Evolutionary conservation across 2,888 invertebrate genomes (phyloP).

Genomic region (Noctuana brunneofusca): DNA sequence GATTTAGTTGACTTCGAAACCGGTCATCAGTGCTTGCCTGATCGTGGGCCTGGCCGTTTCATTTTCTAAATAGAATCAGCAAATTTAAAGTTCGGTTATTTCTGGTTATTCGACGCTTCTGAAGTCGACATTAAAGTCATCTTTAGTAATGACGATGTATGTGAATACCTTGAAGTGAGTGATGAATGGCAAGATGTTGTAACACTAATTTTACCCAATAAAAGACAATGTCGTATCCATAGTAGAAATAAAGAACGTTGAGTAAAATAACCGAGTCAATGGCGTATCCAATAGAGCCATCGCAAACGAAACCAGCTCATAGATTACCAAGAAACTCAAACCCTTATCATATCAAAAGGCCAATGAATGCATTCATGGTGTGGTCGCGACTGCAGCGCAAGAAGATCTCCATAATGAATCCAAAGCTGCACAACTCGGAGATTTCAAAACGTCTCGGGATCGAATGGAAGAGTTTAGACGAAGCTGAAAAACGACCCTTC

Average conservation of each 20-base stretch:
- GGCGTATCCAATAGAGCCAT: slow-evolving; percentile 63
- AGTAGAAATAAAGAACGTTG: neutral
- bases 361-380: slow-evolving; percentile 99
- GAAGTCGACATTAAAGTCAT: neutral
- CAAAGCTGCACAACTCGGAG: slow-evolving; percentile 89
- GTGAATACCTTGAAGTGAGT: slow-evolving; percentile 7
- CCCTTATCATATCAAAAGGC: slow-evolving; percentile 92
- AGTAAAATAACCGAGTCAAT: slow-evolving; percentile 43
- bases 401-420: slow-evolving; percentile 92
- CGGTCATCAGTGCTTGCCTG: slow-evolving; percentile 67
- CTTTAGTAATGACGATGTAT: neutral
- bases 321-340: slow-evolving; percentile 81
- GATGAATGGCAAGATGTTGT: neutral
- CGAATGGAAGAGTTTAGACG: slow-evolving; percentile 92
- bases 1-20: slow-evolving; percentile 65
- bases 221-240: slow-evolving; percentile 1
- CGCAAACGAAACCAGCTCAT: slow-evolving; percentile 52
- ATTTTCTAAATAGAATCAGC: slow-evolving; percentile 7
- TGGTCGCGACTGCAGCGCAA: slow-evolving; percentile 95
- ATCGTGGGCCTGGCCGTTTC: slow-evolving; percentile 48
- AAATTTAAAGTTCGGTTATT: slow-evolving; percentile 1
- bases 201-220: neutral
- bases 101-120: neutral
- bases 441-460: slow-evolving; percentile 92
- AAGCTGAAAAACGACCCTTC: slow-evolving; percentile 91